phyloP scores from a whole-genome alignment of 2,888 invertebrate species.

The Carabus problematicus region DNA sequence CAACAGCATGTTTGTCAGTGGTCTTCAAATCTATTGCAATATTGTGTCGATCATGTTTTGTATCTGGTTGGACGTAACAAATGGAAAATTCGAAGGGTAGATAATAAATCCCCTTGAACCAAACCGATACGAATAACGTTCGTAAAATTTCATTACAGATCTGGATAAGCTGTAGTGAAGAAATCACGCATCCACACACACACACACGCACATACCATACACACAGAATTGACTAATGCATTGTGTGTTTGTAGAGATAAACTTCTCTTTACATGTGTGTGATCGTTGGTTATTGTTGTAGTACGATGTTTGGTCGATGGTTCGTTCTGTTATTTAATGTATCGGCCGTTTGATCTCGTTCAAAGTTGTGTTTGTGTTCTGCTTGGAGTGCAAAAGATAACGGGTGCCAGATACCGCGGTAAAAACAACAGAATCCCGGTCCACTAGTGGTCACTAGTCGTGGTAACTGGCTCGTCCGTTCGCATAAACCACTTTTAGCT shows the following conservation, averaged over 20 bases:
- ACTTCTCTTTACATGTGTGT: neutral
- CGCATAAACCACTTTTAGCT: neutral
- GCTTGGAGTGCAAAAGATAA: slow-evolving; percentile 49
- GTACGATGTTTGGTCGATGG: slow-evolving; percentile 11
- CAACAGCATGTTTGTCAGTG: no score
- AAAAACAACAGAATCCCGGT: slow-evolving; percentile 46
- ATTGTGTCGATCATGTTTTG: no score
- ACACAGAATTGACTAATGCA: slow-evolving; percentile 18
- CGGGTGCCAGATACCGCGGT: slow-evolving; percentile 45
- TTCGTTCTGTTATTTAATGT: slow-evolving; percentile 48
- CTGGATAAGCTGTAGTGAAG: slow-evolving; percentile 6
- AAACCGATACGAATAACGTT: slow-evolving; percentile 16
- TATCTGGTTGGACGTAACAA: neutral
- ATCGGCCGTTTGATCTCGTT: slow-evolving; percentile 48
- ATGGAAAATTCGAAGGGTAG: neutral
- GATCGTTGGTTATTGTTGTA: neutral
- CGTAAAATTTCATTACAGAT: slow-evolving; percentile 37
- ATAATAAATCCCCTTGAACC: neutral
- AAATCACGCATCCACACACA: neutral
- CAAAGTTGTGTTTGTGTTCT: slow-evolving; percentile 47
- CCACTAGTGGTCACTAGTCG: slow-evolving; percentile 24
- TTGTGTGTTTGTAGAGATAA: neutral
- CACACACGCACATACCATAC: neutral
- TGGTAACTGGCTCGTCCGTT: neutral
- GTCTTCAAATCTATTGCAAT: neutral